Percentiles rank a stretch among this genome's conserved stretches.
phyloP scores from a whole-genome alignment of 2,113 vertebrate genomes.

The Bujurquina vittata region DNA sequence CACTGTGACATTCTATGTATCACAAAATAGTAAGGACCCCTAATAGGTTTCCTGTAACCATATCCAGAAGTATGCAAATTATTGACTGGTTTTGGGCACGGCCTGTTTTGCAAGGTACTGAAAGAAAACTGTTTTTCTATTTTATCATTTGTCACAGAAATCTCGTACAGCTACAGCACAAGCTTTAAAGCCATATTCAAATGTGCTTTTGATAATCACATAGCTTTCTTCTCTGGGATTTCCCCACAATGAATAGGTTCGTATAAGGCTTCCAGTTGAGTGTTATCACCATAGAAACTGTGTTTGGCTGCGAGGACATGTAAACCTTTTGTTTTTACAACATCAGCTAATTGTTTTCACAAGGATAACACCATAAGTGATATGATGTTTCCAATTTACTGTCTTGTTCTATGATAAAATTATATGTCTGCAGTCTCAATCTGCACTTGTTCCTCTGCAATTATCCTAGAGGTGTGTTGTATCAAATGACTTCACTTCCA shows the following conservation, averaged over 20 bases:
- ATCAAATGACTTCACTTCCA: conserved; percentile 51
- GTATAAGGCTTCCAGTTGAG: neutral
- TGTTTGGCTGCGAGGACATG: neutral
- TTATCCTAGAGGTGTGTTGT: conserved; percentile 37
- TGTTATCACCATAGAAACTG: neutral
- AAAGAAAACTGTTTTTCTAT: neutral
- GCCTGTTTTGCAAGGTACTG: neutral
- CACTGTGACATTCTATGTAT: neutral
- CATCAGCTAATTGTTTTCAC: conserved; percentile 16
- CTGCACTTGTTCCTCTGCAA: conserved; percentile 28
- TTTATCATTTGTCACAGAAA: neutral
- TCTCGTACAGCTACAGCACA: neutral
- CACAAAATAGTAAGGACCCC: neutral
- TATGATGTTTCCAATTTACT: neutral
- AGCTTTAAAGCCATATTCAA: neutral
- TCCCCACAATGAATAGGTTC: neutral
- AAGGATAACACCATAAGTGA: neutral
- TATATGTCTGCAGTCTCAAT: conserved; percentile 22
- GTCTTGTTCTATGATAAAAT: conserved; percentile 14
- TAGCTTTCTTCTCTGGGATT: neutral
- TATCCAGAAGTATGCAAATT: neutral
- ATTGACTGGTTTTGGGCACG: neutral
- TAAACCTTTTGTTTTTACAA: neutral
- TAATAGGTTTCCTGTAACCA: neutral
- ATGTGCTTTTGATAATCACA: conserved; percentile 12